These are phyloP conservation scores for Thinocorus orbignyianus DNA, from an alignment of 2,113 vertebrate genomes.

Conservation along the genomic window DNA sequence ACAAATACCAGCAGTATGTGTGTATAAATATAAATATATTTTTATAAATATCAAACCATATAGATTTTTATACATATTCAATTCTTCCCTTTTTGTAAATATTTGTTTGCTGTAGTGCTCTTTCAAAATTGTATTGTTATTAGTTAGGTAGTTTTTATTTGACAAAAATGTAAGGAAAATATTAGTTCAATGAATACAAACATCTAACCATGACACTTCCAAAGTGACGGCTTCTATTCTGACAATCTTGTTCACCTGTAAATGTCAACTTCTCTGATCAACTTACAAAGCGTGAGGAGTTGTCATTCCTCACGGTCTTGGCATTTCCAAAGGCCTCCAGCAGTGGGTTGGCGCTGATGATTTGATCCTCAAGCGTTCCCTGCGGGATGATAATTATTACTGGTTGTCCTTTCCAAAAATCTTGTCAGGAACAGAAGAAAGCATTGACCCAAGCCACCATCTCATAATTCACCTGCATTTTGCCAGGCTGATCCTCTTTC, in stretches of 20 bases:
- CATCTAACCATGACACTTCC: not conserved
- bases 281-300: conserved; percentile 78
- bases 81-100: not conserved
- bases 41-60: not conserved
- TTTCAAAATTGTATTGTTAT: not conserved
- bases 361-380: too few relatives aligned
- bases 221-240: not conserved
- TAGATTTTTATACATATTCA: not conserved
- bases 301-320: conserved; percentile 77
- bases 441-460: not conserved
- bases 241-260: not conserved
- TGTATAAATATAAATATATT: not conserved
- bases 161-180: not conserved
- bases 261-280: not conserved
- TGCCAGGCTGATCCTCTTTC: not conserved
- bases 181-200: not conserved
- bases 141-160: not conserved
- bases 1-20: not conserved
- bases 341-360: conserved; percentile 75
- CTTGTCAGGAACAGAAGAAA: not conserved
- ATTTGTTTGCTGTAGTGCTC: not conserved
- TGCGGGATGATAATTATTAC: not conserved
- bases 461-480: conserved; percentile 16
- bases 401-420: not conserved
- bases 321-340: conserved; percentile 77